These are phyloP conservation scores for Sternotherus odoratus DNA, from an alignment of 2,797 vertebrate species.

Conservation along the genomic window DNA sequence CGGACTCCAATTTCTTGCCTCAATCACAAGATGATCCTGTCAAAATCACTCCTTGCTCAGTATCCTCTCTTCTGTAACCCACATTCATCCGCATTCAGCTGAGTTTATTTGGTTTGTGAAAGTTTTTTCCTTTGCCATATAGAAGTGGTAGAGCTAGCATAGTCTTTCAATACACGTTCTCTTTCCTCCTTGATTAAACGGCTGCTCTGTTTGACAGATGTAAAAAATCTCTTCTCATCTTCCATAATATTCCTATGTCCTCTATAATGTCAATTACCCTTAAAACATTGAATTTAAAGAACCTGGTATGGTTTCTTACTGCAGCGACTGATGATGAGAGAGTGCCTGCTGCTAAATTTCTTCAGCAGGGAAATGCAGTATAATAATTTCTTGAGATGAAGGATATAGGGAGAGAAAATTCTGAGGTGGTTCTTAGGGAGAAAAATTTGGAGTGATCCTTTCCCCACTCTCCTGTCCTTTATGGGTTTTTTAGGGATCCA, in stretches of 20 bases:
- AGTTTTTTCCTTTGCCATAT: not conserved
- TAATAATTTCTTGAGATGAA: not conserved
- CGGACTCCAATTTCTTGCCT: not conserved
- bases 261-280: not conserved
- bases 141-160: not conserved
- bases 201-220: not conserved
- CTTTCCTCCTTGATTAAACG: not conserved
- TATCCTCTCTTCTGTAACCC: not conserved
- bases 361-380: not conserved
- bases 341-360: not conserved
- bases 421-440: not conserved
- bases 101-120: not conserved
- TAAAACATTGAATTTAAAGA: not conserved
- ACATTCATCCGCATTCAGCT: not conserved
- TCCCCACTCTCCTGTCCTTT: not conserved
- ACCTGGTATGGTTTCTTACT: not conserved
- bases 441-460: not conserved
- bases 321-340: not conserved
- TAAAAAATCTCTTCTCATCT: not conserved
- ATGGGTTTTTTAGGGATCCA: not conserved
- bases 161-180: not conserved
- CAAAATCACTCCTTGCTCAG: not conserved
- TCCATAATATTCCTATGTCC: not conserved
- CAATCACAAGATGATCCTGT: not conserved
- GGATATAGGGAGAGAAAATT: not conserved